These are phyloP conservation scores for Nematolebias whitei DNA, from an alignment of 2,113 vertebrate genomes.

Conservation along the genomic window DNA sequence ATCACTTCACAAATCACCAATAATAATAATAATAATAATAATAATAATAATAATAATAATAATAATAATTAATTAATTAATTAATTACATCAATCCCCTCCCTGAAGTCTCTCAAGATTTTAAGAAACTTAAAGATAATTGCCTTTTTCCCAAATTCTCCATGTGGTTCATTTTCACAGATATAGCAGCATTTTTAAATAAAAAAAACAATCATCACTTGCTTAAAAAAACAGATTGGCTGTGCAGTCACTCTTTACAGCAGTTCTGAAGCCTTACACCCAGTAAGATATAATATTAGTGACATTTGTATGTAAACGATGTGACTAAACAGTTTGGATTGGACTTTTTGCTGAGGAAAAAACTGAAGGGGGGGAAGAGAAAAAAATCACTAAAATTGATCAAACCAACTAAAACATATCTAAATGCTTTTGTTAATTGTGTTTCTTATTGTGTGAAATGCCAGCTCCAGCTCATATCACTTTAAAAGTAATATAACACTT, in stretches of 20 bases:
- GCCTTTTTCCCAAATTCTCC: constrained; percentile 1
- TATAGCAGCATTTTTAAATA: not conserved
- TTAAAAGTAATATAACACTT: not conserved
- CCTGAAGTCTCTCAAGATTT: too few relatives aligned
- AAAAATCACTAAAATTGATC: not conserved
- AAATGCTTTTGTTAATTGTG: not conserved
- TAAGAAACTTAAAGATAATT: not conserved
- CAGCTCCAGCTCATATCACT: not conserved
- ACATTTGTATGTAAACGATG: not conserved
- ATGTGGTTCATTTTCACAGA: not conserved
- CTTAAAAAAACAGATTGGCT: too few relatives aligned
- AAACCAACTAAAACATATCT: not conserved
- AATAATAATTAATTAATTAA: too few relatives aligned
- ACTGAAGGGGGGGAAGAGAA: too few relatives aligned
- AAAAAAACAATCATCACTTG: too few relatives aligned
- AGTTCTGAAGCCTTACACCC: not conserved
- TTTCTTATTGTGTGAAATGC: too few relatives aligned
- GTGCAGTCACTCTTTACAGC: too few relatives aligned
- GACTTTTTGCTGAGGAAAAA: not conserved
- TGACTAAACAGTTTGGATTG: not conserved
- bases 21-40: too few relatives aligned
- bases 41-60: too few relatives aligned
- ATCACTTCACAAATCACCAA: too few relatives aligned
- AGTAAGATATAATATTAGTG: not conserved
- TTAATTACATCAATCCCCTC: too few relatives aligned